Conservation (phyloP, 2,797 vertebrate species). For the Borostomias antarcticus region DNA sequence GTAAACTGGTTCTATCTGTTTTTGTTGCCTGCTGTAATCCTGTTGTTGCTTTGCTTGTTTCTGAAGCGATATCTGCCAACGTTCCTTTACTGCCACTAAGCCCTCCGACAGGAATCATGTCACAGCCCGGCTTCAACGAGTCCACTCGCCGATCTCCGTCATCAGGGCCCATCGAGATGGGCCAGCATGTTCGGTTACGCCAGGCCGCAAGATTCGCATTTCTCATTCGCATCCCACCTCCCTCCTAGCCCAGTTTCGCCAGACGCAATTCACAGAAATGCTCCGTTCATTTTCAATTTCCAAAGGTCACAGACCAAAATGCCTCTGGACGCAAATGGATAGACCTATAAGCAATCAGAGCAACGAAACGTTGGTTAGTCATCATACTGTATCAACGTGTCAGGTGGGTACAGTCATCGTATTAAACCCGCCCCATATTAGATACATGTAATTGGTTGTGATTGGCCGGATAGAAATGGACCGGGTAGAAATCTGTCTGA, state of each 20-base stretch:
- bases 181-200: constrained; percentile 55
- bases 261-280: no score
- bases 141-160: constrained; percentile 36
- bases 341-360: no score
- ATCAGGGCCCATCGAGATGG: constrained; percentile 52
- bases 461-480: no score
- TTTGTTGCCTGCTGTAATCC: background rate
- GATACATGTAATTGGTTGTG: no score
- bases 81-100: constrained; percentile 25
- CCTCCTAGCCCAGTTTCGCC: constrained; percentile 15
- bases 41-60: background rate
- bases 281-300: no score
- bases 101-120: constrained; percentile 33
- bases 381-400: no score
- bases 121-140: constrained; percentile 4
- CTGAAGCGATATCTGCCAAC: constrained; percentile 16
- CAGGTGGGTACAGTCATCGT: no score
- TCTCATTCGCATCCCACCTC: constrained; percentile 24
- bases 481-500: no score
- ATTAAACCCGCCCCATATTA: no score
- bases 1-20: background rate
- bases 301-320: no score
- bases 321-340: no score
- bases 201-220: constrained; percentile 53
- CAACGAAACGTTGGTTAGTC: no score